Percentiles rank a stretch among this genome's conserved stretches.
These are phyloP conservation scores for Cyprinodon tularosa DNA, from an alignment of 2,113 vertebrate species.

Conservation along the genomic window DNA sequence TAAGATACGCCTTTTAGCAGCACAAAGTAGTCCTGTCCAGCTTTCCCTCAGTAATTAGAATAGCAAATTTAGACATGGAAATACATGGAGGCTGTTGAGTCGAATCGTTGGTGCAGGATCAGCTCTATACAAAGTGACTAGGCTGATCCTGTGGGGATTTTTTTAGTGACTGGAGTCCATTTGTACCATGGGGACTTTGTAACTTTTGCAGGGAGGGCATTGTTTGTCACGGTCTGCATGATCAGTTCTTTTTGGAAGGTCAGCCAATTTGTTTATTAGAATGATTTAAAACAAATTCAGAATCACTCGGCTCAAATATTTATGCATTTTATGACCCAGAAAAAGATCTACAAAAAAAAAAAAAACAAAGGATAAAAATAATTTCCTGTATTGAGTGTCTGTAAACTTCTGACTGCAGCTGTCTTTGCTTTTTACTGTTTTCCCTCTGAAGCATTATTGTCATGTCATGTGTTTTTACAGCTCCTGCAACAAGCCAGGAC, in stretches of 20 bases:
- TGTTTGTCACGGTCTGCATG: background rate
- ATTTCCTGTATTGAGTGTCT: background rate
- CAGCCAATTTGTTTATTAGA: background rate
- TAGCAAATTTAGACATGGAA: constrained; percentile 50
- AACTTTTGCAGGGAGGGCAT: background rate
- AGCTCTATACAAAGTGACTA: background rate
- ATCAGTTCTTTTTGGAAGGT: background rate
- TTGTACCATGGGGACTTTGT: background rate
- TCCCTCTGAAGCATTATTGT: background rate
- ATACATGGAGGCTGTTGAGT: constrained; percentile 2
- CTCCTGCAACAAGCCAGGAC: constrained; percentile 17
- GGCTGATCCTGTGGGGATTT: background rate
- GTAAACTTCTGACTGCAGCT: background rate
- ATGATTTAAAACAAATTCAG: background rate
- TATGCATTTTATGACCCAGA: background rate
- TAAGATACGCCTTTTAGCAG: constrained; percentile 32
- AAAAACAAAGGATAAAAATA: background rate
- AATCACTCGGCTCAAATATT: background rate
- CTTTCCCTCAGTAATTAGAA: constrained; percentile 45
- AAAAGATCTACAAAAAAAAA: too few species aligned
- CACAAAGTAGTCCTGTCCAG: constrained; percentile 47
- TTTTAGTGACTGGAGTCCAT: background rate
- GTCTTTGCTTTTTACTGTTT: constrained; percentile 3
- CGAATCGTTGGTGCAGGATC: background rate
- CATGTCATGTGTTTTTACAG: constrained; percentile 19